Evolutionary conservation across 2,113 vertebrate species (phyloP).

Genomic region (Lepisosteus osseus): DNA sequence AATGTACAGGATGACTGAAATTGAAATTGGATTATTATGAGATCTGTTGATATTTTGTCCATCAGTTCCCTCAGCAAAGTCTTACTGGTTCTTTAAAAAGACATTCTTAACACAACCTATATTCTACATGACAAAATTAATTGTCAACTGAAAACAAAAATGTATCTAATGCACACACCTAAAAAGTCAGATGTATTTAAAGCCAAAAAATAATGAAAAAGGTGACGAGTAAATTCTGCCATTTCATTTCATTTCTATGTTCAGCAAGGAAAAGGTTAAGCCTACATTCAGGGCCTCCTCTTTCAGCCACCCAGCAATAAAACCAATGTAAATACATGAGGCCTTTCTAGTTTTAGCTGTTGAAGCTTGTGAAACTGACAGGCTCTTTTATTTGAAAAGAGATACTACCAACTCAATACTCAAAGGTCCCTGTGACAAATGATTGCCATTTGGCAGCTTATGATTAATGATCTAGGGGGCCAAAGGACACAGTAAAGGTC

Average conservation of each 20-base stretch:
- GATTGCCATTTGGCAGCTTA: constrained; percentile 36
- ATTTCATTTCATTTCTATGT: neutral
- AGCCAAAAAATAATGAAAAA: too few relatives aligned
- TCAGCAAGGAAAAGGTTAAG: constrained; percentile 6
- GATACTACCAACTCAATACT: constrained; percentile 33
- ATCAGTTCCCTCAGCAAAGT: too few relatives aligned
- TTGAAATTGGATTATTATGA: too few relatives aligned
- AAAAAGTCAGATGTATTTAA: too few relatives aligned
- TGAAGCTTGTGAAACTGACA: constrained; percentile 8
- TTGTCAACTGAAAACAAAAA: too few relatives aligned
- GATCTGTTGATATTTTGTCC: too few relatives aligned
- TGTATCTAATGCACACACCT: too few relatives aligned
- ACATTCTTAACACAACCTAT: too few relatives aligned
- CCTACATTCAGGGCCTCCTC: neutral
- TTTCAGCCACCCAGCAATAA: neutral
- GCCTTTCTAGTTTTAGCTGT: constrained; percentile 1
- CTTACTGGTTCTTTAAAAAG: too few relatives aligned
- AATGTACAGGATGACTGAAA: too few relatives aligned
- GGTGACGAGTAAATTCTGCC: too few relatives aligned
- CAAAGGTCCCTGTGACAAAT: constrained; percentile 32
- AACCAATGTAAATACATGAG: constrained; percentile 8
- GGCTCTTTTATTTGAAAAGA: constrained; percentile 38
- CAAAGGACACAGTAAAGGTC: constrained; percentile 34
- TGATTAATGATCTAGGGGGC: constrained; percentile 52
- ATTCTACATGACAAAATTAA: too few relatives aligned